Evolutionary conservation across 2,113 vertebrate genomes (phyloP).

Genomic region (Patagioenas fasciata): DNA sequence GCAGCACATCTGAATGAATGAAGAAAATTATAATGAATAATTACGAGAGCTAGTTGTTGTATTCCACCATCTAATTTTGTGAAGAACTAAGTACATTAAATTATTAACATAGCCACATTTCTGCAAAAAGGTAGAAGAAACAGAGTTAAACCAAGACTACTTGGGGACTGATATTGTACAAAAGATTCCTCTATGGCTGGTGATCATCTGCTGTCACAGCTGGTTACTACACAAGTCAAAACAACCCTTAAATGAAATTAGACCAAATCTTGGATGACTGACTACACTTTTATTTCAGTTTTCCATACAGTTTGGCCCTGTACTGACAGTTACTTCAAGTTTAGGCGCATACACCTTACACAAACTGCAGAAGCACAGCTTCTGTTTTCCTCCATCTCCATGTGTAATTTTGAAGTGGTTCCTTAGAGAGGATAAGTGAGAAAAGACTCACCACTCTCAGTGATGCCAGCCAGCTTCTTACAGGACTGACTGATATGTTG

Average conservation of each 20-base stretch:
- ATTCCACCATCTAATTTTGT: not conserved
- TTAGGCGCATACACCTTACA: not conserved
- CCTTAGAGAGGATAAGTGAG: not conserved
- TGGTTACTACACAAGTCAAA: not conserved
- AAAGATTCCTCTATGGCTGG: not conserved
- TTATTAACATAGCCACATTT: not conserved
- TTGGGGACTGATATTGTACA: not conserved
- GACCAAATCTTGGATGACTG: not conserved
- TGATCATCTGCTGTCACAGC: not conserved
- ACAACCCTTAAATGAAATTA: not conserved
- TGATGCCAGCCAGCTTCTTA: not conserved
- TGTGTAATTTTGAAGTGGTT: not conserved
- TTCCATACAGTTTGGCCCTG: not conserved
- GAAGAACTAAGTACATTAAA: not conserved
- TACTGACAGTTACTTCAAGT: not conserved
- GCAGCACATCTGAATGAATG: not conserved
- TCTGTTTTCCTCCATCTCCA: not conserved
- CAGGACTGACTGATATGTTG: not conserved
- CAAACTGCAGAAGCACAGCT: not conserved
- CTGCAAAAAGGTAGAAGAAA: not conserved
- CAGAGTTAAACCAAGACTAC: not conserved
- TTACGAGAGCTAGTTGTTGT: not conserved
- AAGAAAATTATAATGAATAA: not conserved
- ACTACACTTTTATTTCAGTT: not conserved
- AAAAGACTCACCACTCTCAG: not conserved